Conservation (phyloP, 2,797 vertebrate species). For the Acrocephalus scirpaceus region DNA sequence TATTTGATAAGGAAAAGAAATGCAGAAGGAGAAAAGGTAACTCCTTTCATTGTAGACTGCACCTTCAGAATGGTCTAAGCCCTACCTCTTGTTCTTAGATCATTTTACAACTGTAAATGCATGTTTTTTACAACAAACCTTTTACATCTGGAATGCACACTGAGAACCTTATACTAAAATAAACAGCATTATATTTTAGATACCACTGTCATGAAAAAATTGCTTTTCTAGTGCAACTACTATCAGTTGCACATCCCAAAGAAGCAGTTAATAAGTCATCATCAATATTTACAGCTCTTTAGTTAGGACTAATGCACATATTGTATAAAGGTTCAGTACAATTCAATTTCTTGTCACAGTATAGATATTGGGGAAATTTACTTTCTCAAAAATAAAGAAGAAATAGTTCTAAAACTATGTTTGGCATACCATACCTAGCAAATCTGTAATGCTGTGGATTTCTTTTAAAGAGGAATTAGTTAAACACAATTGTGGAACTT, state of each 20-base stretch:
- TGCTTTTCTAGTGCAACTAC: background rate
- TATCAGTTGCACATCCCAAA: background rate
- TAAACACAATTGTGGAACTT: background rate
- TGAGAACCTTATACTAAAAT: constrained; percentile 10
- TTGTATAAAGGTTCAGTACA: background rate
- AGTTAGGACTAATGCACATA: background rate
- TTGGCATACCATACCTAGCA: background rate
- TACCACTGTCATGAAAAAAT: background rate
- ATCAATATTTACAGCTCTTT: background rate
- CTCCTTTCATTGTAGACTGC: constrained; percentile 56
- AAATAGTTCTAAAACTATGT: background rate
- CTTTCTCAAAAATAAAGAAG: background rate
- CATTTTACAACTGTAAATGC: constrained; percentile 59
- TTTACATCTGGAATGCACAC: constrained; percentile 47
- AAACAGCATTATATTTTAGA: constrained; percentile 2
- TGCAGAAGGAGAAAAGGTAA: constrained; percentile 61
- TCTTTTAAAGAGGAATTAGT: constrained; percentile 3
- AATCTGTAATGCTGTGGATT: background rate
- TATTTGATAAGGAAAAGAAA: constrained; percentile 63
- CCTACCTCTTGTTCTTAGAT: constrained; percentile 37
- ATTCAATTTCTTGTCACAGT: background rate
- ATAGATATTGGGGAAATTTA: background rate
- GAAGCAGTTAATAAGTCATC: background rate
- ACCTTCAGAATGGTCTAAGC: constrained; percentile 61
- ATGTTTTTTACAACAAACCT: constrained; percentile 56